These are phyloP conservation scores for Drosophila hamatofila DNA, from an alignment of 2,888 invertebrate species.

Conservation along the genomic window DNA sequence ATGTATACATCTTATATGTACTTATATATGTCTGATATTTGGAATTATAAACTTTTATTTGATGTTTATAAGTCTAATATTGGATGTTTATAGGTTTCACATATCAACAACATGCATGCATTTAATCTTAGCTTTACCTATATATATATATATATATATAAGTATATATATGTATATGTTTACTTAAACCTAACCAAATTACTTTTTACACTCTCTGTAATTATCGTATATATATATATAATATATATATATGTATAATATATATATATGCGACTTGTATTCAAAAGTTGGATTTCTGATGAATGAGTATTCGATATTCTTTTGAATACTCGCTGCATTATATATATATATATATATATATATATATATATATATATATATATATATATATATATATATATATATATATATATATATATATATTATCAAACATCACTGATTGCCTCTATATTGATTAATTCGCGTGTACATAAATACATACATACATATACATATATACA, in stretches of 20 bases:
- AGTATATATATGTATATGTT: not conserved
- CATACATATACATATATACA: no score
- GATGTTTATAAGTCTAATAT: not conserved
- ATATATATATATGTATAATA: no score
- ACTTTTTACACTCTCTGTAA: not conserved
- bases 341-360: not conserved
- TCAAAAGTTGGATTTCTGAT: no score
- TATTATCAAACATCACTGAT: not conserved
- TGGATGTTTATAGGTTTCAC: not conserved
- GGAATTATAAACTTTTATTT: not conserved
- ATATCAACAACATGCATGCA: not conserved
- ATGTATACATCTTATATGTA: not conserved
- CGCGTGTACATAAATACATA: not conserved
- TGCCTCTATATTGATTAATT: conserved; percentile 6
- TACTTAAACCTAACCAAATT: not conserved
- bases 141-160: not conserved
- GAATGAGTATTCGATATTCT: no score
- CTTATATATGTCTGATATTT: not conserved
- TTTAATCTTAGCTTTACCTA: not conserved
- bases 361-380: not conserved
- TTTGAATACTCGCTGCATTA: no score
- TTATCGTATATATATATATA: not conserved
- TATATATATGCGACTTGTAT: no score
- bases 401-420: not conserved
- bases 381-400: not conserved